These are phyloP conservation scores for Exephanes ischioxanthus DNA, from an alignment of 2,888 invertebrate genomes.

Conservation along the genomic window DNA sequence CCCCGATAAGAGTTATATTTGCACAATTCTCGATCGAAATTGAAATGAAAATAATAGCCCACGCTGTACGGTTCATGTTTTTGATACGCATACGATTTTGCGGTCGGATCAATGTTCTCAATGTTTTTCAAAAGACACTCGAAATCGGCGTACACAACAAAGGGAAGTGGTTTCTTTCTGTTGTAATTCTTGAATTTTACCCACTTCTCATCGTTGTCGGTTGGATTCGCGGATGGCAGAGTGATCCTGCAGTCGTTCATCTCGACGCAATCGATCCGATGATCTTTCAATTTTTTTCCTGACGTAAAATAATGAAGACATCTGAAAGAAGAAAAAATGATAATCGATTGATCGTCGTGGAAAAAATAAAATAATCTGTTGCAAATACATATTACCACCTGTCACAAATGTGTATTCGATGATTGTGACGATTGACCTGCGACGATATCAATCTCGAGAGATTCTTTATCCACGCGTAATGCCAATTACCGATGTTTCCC, in stretches of 20 bases:
- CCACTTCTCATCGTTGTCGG: background rate
- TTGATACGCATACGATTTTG: constrained; percentile 40
- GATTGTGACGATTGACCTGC: background rate
- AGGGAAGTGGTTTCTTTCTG: constrained; percentile 6
- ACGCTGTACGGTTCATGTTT: constrained; percentile 36
- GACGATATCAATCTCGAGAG: background rate
- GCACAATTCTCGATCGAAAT: constrained; percentile 5
- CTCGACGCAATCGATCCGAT: too few species aligned
- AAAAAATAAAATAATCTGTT: too few species aligned
- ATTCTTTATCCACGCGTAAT: background rate
- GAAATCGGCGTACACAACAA: constrained; percentile 31
- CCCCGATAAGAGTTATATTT: constrained; percentile 30
- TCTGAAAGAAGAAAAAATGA: too few species aligned
- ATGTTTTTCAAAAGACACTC: constrained; percentile 27
- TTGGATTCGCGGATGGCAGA: background rate
- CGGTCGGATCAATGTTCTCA: background rate
- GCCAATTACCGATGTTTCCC: background rate
- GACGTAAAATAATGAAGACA: too few species aligned
- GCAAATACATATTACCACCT: background rate
- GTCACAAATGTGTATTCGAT: background rate
- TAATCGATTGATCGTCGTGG: too few species aligned
- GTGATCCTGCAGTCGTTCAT: background rate
- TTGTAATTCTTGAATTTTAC: constrained; percentile 8
- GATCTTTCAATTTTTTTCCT: too few species aligned
- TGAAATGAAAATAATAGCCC: constrained; percentile 43